A percentile compares a stretch with the other conserved stretches of the same genome.
These are phyloP conservation scores for Deilephila elpenor DNA, from an alignment of 2,888 invertebrate genomes.

Conservation along the genomic window DNA sequence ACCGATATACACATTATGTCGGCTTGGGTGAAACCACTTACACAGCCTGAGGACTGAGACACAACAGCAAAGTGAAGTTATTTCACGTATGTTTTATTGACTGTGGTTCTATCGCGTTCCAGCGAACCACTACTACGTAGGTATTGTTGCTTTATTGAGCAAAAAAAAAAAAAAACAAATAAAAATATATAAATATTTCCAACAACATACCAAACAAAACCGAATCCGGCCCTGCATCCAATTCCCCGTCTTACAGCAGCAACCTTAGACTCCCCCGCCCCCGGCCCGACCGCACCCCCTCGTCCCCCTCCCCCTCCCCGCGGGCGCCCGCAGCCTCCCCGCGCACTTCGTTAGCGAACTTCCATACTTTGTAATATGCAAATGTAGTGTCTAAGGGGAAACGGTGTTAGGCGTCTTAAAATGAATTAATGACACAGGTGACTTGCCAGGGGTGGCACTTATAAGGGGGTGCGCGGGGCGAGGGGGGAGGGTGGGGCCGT, in stretches of 20 bases:
- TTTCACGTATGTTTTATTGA: too few species aligned
- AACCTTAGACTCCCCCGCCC: slow-evolving; percentile 68
- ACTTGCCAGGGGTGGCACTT: slow-evolving; percentile 51
- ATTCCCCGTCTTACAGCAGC: slow-evolving; percentile 82
- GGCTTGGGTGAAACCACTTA: too few species aligned
- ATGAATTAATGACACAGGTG: slow-evolving; percentile 84
- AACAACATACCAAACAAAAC: slow-evolving; percentile 15
- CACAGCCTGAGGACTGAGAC: too few species aligned
- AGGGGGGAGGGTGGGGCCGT: slow-evolving; percentile 32
- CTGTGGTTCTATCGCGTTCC: too few species aligned
- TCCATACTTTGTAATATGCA: slow-evolving; percentile 85
- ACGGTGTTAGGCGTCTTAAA: slow-evolving; percentile 78
- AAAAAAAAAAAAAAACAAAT: too few species aligned
- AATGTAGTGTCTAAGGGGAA: slow-evolving; percentile 78
- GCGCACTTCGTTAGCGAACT: slow-evolving; percentile 80
- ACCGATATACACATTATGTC: too few species aligned
- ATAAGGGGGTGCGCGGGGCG: slow-evolving; percentile 34
- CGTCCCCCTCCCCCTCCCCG: slow-evolving; percentile 31
- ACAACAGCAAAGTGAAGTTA: too few species aligned
- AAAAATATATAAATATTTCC: background rate
- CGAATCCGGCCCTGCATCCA: slow-evolving; percentile 69
- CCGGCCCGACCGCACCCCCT: slow-evolving; percentile 43
- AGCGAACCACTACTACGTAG: too few species aligned
- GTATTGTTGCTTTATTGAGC: too few species aligned
- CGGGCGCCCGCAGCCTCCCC: slow-evolving; percentile 40